A percentile compares a stretch with the other conserved stretches of the same genome.
These are phyloP conservation scores for Leptopilina myrica DNA, from an alignment of 2,888 invertebrate species.

Conservation along the genomic window DNA sequence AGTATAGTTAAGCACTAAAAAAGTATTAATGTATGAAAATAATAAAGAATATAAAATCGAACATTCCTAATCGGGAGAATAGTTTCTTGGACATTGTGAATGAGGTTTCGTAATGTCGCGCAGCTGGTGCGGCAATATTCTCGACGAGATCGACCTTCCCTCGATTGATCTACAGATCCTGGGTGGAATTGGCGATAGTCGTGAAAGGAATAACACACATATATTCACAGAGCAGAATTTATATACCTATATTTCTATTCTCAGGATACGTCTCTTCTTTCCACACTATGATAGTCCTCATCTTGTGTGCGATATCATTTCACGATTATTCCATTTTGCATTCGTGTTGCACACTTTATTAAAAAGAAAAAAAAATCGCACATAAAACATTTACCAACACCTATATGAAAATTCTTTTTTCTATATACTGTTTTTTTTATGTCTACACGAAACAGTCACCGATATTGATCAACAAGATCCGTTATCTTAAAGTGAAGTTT, in stretches of 20 bases:
- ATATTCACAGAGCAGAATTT: not conserved
- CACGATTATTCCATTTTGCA: constrained; percentile 18
- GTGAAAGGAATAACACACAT: constrained; percentile 44
- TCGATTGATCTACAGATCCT: constrained; percentile 45
- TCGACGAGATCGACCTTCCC: constrained; percentile 47
- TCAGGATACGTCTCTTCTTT: constrained; percentile 36
- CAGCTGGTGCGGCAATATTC: constrained; percentile 43
- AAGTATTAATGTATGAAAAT: no score
- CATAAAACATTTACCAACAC: not conserved
- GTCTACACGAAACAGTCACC: constrained; percentile 12
- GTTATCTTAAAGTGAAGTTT: constrained; percentile 32
- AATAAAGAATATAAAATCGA: not conserved
- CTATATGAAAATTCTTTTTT: not conserved
- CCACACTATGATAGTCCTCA: constrained; percentile 8
- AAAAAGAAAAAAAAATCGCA: not conserved
- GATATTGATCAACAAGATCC: constrained; percentile 26
- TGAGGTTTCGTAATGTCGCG: constrained; percentile 43
- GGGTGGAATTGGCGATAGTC: constrained; percentile 45
- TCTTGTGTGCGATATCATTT: constrained; percentile 21
- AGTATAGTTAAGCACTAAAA: not conserved
- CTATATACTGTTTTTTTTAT: not conserved
- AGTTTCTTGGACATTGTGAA: constrained; percentile 12
- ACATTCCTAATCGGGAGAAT: constrained; percentile 28
- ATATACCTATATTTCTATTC: constrained; percentile 12
- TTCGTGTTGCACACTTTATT: constrained; percentile 22